Evolutionary conservation across 2,888 invertebrate genomes (phyloP).

Genomic region (Epicampocera succincta): DNA sequence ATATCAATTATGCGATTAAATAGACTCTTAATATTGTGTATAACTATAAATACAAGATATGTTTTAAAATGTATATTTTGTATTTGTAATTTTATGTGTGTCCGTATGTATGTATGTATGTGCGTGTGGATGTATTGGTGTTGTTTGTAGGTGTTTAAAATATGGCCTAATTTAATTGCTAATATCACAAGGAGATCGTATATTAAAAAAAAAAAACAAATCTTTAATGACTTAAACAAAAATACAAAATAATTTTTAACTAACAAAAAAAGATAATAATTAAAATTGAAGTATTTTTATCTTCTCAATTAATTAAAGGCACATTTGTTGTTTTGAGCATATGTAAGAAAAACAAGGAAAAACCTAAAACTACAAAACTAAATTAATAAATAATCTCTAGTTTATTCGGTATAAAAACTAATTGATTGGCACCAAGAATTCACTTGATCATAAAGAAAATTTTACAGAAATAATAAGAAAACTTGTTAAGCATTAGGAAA

Average conservation of each 20-base stretch:
- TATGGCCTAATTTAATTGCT: conserved; percentile 68
- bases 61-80: conserved; percentile 30
- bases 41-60: conserved; percentile 65
- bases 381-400: conserved; percentile 48
- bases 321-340: conserved; percentile 59
- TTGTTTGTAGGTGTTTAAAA: conserved; percentile 50
- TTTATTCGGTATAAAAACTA: conserved; percentile 68
- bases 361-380: conserved; percentile 25
- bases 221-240: conserved; percentile 37
- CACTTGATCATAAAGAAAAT: conserved; percentile 75
- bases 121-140: neutral
- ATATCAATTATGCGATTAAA: conserved; percentile 51
- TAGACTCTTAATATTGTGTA: conserved; percentile 57
- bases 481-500: neutral
- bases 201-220: conserved; percentile 37
- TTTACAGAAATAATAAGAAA: conserved; percentile 53
- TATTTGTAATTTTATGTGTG: conserved; percentile 43
- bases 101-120: conserved; percentile 4
- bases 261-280: conserved; percentile 22
- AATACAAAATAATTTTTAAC: conserved; percentile 16
- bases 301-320: conserved; percentile 60
- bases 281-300: conserved; percentile 11
- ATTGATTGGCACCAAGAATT: conserved; percentile 81
- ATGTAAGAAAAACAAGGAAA: conserved; percentile 13
- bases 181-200: conserved; percentile 70